Evolutionary conservation across 2,888 invertebrate species (phyloP), one percentile per base, ranked within the genome.

Genomic region (Syrista parreyssii): DNA sequence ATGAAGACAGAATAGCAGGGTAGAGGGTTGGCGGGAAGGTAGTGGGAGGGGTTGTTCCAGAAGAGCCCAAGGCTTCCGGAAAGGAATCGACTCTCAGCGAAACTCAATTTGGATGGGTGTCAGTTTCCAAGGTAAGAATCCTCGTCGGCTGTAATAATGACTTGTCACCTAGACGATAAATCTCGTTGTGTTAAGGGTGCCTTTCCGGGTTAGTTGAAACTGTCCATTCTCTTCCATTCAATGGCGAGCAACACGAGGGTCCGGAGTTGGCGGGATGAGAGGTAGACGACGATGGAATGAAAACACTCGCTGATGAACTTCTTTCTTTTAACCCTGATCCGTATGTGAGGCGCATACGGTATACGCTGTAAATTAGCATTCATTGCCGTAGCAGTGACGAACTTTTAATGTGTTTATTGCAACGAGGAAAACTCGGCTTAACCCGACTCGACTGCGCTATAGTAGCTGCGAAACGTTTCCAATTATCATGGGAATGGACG

Each of bases 291-390:
- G 32, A 36, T 68, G 36, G 74, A 78, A 76, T 75, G 75, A 78
- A 78, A 78, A 78, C 77, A 77, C 78, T 81, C 79, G 77, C 68
- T 79, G 78, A 81, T 80, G 77, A 80, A 80, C 79, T 81, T 73
- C 35, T 40, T 75, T 31, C 68, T 40, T 75, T 35, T 69, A 33
- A 71, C 76, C 68, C 80, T 77, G 80, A 77, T 76, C 74, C 68
- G 75, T 75, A 73, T 76, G 77, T 79, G 76, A 75, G 34, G 79
- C 73, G 78, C 76, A 74, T 77, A 76, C 74, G 34, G 33, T 71
- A 23, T 71, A 74, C 32, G 55, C 35, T 30, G 72, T 76, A 76
- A 75, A 75, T 40, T 15, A 40, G 40, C 6, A 40, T 40, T 40
- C 15, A 15, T 6, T 6, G 40, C 40, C 40, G 2, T 1, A 2